A percentile compares a stretch with the other conserved stretches of the same genome.
These are phyloP conservation scores for Prostheceraeus crozeri DNA, from an alignment of 2,888 invertebrate genomes.

Conservation along the genomic window DNA sequence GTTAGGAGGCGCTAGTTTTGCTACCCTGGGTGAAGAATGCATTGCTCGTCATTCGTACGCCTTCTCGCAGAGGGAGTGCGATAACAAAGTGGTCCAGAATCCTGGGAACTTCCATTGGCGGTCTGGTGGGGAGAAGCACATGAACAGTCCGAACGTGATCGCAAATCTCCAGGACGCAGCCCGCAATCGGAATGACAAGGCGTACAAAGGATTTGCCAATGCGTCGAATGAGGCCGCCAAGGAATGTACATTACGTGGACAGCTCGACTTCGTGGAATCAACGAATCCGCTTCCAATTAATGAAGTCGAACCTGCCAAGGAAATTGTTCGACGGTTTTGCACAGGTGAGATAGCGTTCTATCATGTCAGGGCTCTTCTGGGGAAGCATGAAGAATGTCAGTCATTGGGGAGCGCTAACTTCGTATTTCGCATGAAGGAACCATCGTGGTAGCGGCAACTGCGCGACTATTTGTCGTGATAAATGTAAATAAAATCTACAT, in stretches of 20 bases:
- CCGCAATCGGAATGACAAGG: constrained; percentile 68
- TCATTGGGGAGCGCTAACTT: too few relatives aligned
- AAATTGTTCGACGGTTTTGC: constrained; percentile 87
- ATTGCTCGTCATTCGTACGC: constrained; percentile 66
- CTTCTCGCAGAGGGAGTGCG: constrained; percentile 65
- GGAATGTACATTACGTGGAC: constrained; percentile 77
- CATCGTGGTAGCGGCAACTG: too few relatives aligned
- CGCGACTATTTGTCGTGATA: too few relatives aligned
- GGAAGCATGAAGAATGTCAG: too few relatives aligned
- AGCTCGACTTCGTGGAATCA: constrained; percentile 73
- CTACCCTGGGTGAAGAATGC: constrained; percentile 72
- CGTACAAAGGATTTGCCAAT: constrained; percentile 76
- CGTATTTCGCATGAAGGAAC: too few relatives aligned
- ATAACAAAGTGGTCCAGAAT: constrained; percentile 71
- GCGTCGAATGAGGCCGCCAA: constrained; percentile 76
- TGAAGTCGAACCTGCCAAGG: constrained; percentile 83
- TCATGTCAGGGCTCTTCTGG: too few relatives aligned
- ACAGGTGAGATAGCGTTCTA: constrained; percentile 64
- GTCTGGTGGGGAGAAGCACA: constrained; percentile 86
- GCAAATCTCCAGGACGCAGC: constrained; percentile 75
- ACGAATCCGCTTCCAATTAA: constrained; percentile 63
- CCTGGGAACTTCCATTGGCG: constrained; percentile 95
- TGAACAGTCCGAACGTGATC: constrained; percentile 82
- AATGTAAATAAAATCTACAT: too few relatives aligned
- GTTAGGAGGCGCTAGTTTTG: constrained; percentile 81